Base-by-base conservation (phyloP, 2,113 vertebrate genomes). In the Sorex araneus region DNA sequence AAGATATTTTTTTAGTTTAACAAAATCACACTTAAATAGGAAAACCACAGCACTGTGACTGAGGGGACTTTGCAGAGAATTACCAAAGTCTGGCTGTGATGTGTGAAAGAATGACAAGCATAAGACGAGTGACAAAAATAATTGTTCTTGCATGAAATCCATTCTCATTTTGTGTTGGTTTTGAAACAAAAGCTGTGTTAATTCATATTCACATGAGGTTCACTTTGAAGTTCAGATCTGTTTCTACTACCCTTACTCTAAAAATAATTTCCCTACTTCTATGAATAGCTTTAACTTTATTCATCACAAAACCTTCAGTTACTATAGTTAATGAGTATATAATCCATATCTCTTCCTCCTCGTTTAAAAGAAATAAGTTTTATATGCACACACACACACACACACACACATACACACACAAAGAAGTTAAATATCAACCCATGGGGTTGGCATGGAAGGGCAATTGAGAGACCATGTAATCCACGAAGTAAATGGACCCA, bases 1-100 rank as follows among this genome's bases (percentile, higher is more conserved):
- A 60, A 95, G 83, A 94, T 45, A 66, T 85, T 74, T 92, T 87
- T 86, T 86, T 88, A 86, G 90, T 60, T 71, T 64, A 88, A 91
- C 34, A 81, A 79, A 92, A 83, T 92, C 27, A 63, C 18, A 69
- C 45, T 63, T 70, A 80, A 36, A 83, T 84, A 75, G 47, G 69
- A 76, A 90, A 28, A 66, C 45, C 43, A 30, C 63, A 77, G 57
- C 50, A 6, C 36, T 45, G 63, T 23, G 89, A 84, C 21, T 6
- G 71, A 85, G 81, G 91, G 86, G 63, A 74, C 89, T 94, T 94
- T 83, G 81, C 80, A 78, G 91, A 83, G 86, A 96, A 87, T 89
- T 92, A 92, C 87, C 94, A 64, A 28, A 45, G 36, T 86, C 73
- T 89, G 36, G 40, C 54, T 92, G 18, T 93, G 89, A 90, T 67